Percentiles rank a stretch among this genome's conserved stretches.
phyloP scores from a whole-genome alignment of 2,113 vertebrate species.

The Dissostichus mawsoni region DNA sequence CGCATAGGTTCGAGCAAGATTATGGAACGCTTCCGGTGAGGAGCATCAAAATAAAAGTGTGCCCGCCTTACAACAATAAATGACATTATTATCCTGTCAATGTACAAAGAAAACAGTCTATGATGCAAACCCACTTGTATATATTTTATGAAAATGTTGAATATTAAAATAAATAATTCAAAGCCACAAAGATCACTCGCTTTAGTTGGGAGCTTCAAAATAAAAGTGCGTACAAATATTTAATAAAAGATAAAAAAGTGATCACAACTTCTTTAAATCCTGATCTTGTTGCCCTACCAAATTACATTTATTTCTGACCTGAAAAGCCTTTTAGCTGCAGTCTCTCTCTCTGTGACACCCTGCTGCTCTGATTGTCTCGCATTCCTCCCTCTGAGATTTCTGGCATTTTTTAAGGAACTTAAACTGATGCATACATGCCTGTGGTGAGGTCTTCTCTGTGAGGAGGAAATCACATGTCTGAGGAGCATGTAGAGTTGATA shows the following conservation, averaged over 20 bases:
- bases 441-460: slow-evolving; percentile 43
- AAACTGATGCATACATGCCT: slow-evolving; percentile 51
- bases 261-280: neutral
- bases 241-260: neutral
- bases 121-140: neutral
- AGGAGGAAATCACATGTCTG: slow-evolving; percentile 35
- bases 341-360: slow-evolving; percentile 30
- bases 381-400: slow-evolving; percentile 55
- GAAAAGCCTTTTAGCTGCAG: slow-evolving; percentile 29
- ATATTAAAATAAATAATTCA: no score
- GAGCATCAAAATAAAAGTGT: slow-evolving; percentile 31
- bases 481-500: neutral
- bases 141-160: neutral
- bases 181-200: no score
- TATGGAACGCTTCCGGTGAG: neutral
- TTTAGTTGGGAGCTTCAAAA: slow-evolving; percentile 18
- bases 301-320: slow-evolving; percentile 51
- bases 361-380: slow-evolving; percentile 42
- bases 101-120: neutral
- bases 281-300: slow-evolving; percentile 48
- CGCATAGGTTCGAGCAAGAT: neutral
- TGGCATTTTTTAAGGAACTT: slow-evolving; percentile 33
- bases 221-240: slow-evolving; percentile 7
- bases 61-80: neutral
- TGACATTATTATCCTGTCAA: neutral